Percentiles rank a stretch among this genome's conserved stretches.
phyloP scores from a whole-genome alignment of 1,140 invertebrate genomes.

The Sarcophaga peregrina region DNA sequence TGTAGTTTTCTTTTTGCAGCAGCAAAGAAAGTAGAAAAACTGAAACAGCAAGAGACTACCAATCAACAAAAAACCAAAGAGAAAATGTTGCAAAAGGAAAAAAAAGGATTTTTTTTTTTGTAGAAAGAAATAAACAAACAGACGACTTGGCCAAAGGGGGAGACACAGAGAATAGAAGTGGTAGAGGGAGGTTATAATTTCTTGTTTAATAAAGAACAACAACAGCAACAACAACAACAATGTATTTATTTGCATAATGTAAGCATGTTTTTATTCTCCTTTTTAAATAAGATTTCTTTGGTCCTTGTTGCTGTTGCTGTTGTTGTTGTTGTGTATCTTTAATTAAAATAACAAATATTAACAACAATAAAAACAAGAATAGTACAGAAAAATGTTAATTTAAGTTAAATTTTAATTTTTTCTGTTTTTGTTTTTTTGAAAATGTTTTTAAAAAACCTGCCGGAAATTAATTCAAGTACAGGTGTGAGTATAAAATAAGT shows the following conservation, averaged over 20 bases:
- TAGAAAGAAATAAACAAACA: not conserved
- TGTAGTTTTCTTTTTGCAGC: not conserved
- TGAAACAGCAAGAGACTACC: too few relatives aligned
- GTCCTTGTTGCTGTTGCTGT: not conserved
- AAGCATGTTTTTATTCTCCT: not conserved
- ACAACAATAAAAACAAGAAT: too few relatives aligned
- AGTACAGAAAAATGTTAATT: too few relatives aligned
- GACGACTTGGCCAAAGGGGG: too few relatives aligned
- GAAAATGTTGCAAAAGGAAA: not conserved
- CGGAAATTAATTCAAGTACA: too few relatives aligned
- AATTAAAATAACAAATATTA: not conserved
- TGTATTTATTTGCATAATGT: slow-evolving; percentile 1
- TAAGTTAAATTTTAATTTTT: too few relatives aligned
- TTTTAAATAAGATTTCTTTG: not conserved
- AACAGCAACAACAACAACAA: not conserved
- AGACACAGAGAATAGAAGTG: too few relatives aligned
- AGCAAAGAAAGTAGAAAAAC: not conserved
- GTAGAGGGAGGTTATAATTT: not conserved
- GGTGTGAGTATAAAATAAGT: too few relatives aligned
- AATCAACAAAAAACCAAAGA: too few relatives aligned
- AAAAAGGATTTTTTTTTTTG: not conserved
- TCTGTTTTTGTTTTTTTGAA: too few relatives aligned
- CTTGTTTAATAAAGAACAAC: not conserved
- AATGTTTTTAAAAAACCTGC: too few relatives aligned
- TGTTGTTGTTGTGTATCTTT: not conserved